A percentile compares a stretch with the other conserved stretches of the same genome.
Evolutionary conservation across 2,888 invertebrate genomes (phyloP).

Genomic region (Conistra vaccinii): DNA sequence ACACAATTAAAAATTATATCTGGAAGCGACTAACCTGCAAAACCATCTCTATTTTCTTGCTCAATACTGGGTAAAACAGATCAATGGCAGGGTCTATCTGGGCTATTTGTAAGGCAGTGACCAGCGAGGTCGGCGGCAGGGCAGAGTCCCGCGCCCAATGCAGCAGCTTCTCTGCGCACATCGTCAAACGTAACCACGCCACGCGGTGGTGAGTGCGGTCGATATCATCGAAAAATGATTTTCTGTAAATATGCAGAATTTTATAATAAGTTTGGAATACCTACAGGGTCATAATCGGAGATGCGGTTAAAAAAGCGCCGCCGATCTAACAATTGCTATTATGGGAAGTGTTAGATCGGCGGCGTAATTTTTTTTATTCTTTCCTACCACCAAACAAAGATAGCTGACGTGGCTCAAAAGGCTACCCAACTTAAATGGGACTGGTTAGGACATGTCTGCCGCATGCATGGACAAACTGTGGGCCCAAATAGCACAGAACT

Average conservation of each 20-base stretch:
- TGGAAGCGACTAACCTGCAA: constrained; percentile 69
- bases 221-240: constrained; percentile 76
- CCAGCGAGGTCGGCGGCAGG: constrained; percentile 79
- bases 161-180: constrained; percentile 74
- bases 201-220: constrained; percentile 76
- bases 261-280: neutral
- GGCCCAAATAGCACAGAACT: too few relatives aligned
- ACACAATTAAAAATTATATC: neutral
- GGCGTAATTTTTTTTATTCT: too few relatives aligned
- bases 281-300: neutral
- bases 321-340: neutral
- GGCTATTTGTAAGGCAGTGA: constrained; percentile 78
- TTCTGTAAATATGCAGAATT: constrained; percentile 69
- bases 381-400: neutral
- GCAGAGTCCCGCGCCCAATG: constrained; percentile 81
- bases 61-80: constrained; percentile 79
- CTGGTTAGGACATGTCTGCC: too few relatives aligned
- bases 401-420: too few relatives aligned
- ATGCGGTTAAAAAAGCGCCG: neutral
- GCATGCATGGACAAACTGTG: too few relatives aligned
- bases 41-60: constrained; percentile 71
- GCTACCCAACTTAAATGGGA: too few relatives aligned
- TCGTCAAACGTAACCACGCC: constrained; percentile 80
- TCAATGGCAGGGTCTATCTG: constrained; percentile 83
- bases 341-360: too few relatives aligned